Percentiles rank a stretch among this genome's conserved stretches.
phyloP scores from a whole-genome alignment of 1,140 invertebrate species.

The Dinothrombium tinctorium region DNA sequence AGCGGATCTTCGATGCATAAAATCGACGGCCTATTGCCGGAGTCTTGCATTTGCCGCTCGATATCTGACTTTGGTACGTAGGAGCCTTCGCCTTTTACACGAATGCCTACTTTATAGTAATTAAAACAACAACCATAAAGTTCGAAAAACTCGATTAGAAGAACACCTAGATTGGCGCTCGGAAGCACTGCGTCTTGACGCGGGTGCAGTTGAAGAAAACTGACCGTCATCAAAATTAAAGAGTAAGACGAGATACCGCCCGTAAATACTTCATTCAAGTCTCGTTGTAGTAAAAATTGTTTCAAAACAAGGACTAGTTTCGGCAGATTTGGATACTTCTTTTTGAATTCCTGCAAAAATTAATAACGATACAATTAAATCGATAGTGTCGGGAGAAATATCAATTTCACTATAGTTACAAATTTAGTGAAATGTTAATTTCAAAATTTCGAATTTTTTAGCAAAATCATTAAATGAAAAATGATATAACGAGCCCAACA shows the following conservation, averaged over 20 bases:
- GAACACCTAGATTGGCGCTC: constrained; percentile 60
- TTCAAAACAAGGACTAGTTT: constrained; percentile 91
- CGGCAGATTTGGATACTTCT: constrained; percentile 51
- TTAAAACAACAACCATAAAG: constrained; percentile 90
- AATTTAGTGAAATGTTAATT: background rate
- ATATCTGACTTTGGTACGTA: constrained; percentile 87
- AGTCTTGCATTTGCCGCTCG: constrained; percentile 67
- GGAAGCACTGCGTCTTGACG: constrained; percentile 29
- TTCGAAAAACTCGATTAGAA: constrained; percentile 93
- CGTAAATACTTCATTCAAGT: constrained; percentile 96
- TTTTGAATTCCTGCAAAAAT: constrained; percentile 22
- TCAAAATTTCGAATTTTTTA: too few species aligned
- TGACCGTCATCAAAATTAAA: constrained; percentile 91
- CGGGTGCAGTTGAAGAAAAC: constrained; percentile 65
- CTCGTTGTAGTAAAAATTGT: constrained; percentile 84
- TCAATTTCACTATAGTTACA: background rate
- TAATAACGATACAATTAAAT: background rate
- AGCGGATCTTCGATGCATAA: constrained; percentile 96
- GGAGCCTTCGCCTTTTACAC: constrained; percentile 72
- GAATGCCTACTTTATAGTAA: constrained; percentile 78
- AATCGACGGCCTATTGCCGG: constrained; percentile 62
- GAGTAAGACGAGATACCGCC: constrained; percentile 97
- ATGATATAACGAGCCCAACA: too few species aligned
- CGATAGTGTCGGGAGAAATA: background rate
- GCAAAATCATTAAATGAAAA: too few species aligned